These are phyloP conservation scores for Olivierus martensii DNA, from an alignment of 1,140 invertebrate genomes.

Conservation along the genomic window DNA sequence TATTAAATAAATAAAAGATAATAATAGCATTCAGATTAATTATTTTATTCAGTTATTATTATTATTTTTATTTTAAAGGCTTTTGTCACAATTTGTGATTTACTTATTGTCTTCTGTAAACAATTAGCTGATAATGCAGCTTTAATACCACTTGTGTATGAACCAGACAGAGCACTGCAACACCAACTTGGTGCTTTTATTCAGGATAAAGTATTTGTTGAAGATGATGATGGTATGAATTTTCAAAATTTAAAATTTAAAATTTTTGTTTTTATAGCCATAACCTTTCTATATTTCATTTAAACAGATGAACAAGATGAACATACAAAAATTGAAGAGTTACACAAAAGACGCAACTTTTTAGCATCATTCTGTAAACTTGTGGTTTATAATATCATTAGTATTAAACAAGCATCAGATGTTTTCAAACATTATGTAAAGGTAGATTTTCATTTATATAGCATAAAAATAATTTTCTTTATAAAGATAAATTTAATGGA, in stretches of 20 bases:
- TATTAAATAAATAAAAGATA: too few relatives aligned
- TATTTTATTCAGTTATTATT: constrained; percentile 4
- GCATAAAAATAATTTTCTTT: too few relatives aligned
- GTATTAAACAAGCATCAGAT: constrained; percentile 73
- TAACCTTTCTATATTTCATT: too few relatives aligned
- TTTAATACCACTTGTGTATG: constrained; percentile 59
- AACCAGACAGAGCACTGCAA: constrained; percentile 64
- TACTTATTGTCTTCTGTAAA: constrained; percentile 87
- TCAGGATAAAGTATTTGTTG: constrained; percentile 83
- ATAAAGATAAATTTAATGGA: too few relatives aligned
- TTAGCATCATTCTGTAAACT: constrained; percentile 94
- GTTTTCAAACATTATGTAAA: constrained; percentile 97
- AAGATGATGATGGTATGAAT: constrained; percentile 59
- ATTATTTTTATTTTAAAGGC: constrained; percentile 42
- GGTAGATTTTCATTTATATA: constrained; percentile 33
- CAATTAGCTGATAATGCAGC: constrained; percentile 48
- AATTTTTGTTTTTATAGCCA: too few relatives aligned
- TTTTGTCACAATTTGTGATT: constrained; percentile 86
- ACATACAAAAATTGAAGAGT: constrained; percentile 82
- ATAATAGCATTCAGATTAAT: too few relatives aligned
- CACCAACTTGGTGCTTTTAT: constrained; percentile 79
- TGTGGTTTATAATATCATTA: constrained; percentile 92
- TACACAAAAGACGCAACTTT: constrained; percentile 91
- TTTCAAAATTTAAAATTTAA: too few relatives aligned
- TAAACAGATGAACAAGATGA: constrained; percentile 69